phyloP scores from a whole-genome alignment of 1,140 invertebrate species.

The Elysia chlorotica region DNA sequence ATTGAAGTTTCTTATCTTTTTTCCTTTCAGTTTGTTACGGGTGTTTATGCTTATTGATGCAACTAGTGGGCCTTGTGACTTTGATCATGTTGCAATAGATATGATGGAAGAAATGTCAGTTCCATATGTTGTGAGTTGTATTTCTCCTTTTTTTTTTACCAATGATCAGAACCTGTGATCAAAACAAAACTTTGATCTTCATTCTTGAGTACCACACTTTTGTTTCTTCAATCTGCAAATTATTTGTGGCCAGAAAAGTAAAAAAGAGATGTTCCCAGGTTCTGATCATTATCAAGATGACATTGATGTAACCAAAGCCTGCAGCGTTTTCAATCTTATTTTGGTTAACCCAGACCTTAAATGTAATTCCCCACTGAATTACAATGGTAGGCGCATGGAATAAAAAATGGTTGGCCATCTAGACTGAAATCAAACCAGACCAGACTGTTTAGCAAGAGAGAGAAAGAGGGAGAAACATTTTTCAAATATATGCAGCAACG shows the following conservation, averaged over 20 bases:
- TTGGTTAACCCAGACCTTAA: too few relatives aligned
- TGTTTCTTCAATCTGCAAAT: background rate
- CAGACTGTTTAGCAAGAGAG: too few relatives aligned
- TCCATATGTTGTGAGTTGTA: slow-evolving; percentile 30
- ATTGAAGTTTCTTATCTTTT: background rate
- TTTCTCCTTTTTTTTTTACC: background rate
- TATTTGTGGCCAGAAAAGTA: background rate
- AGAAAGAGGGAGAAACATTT: too few relatives aligned
- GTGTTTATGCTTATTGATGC: slow-evolving; percentile 55
- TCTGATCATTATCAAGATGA: background rate
- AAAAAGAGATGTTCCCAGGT: too few relatives aligned
- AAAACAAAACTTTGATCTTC: background rate
- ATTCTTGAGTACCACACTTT: background rate
- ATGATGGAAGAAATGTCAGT: slow-evolving; percentile 52
- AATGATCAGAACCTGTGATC: too few relatives aligned
- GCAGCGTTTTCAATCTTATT: too few relatives aligned
- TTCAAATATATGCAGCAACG: too few relatives aligned
- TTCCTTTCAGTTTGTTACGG: slow-evolving; percentile 43
- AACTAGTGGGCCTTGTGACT: slow-evolving; percentile 39
- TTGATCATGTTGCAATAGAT: slow-evolving; percentile 48
- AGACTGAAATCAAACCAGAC: too few relatives aligned
- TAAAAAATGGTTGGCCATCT: too few relatives aligned
- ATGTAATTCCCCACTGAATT: too few relatives aligned
- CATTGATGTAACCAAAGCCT: too few relatives aligned
- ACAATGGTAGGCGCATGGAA: too few relatives aligned